phyloP scores from a whole-genome alignment of 2,797 vertebrate species.

The Sebastes vulpes region DNA sequence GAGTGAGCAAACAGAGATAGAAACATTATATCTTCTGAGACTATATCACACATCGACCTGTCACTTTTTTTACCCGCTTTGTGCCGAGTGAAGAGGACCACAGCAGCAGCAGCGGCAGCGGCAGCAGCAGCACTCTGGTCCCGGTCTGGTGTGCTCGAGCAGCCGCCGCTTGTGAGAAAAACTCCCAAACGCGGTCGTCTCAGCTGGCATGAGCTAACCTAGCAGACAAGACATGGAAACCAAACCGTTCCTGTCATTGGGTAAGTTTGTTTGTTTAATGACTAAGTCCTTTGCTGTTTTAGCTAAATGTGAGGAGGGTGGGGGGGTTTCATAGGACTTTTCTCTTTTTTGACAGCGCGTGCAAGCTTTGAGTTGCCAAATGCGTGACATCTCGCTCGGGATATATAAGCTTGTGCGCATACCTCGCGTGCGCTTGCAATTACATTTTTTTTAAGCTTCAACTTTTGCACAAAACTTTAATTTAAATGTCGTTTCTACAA shows the following conservation, averaged over 20 bases:
- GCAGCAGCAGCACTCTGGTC: constrained; percentile 31
- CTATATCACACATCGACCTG: constrained; percentile 65
- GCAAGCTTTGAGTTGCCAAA: constrained; percentile 44
- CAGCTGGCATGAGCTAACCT: constrained; percentile 92
- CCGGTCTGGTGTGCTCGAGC: constrained; percentile 48
- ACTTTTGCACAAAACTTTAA: constrained; percentile 8
- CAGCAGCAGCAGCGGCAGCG: background rate
- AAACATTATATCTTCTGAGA: constrained; percentile 75
- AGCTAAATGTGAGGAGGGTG: background rate
- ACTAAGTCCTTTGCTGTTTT: background rate
- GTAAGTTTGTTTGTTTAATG: constrained; percentile 86
- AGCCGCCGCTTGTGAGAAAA: constrained; percentile 45
- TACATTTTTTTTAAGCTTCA: background rate
- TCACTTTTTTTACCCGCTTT: constrained; percentile 67
- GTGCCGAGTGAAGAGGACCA: constrained; percentile 46
- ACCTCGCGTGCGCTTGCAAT: constrained; percentile 41
- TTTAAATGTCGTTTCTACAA: background rate
- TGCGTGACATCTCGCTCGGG: constrained; percentile 50
- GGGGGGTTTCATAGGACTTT: background rate
- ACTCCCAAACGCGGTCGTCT: constrained; percentile 73
- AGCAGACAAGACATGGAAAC: constrained; percentile 91
- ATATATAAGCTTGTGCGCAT: background rate
- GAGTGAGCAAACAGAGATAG: constrained; percentile 78
- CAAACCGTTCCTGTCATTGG: constrained; percentile 97
- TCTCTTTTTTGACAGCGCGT: constrained; percentile 67